Evolutionary conservation across 2,113 vertebrate species (phyloP), one percentile per base, ranked within the genome.

Genomic region (Macrotis lagotis): DNA sequence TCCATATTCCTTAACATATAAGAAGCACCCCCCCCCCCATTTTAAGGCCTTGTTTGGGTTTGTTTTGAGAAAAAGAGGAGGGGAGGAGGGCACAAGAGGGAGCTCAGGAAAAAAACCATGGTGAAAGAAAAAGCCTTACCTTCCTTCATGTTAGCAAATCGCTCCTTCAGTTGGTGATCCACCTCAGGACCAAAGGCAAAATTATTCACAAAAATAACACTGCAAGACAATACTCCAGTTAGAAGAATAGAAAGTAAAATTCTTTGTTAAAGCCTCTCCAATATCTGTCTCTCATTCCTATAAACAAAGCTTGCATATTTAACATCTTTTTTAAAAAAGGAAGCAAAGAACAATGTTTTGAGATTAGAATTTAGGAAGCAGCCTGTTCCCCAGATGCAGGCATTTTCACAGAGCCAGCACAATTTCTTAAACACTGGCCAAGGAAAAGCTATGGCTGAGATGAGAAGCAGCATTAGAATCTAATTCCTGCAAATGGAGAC

Each of bases 131-230:
- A 1, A 83, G 0, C 0, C 97, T 94, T 98, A 99, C 99, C 99
- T 99, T 99, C 99, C 99, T 99, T 99, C 99, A 99, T 99, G 98
- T 99, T 99, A 3, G 99, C 99, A 97, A 99, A 99, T 88, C 99
- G 99, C 97, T 99, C 99, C 99, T 99, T 99, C 99, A 99, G 99
- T 98, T 99, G 99, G 98, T 99, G 99, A 99, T 99, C 99, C 98
- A 99, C 99, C 98, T 99, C 99, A 97, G 99, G 99, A 98, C 99
- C 99, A 98, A 99, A 99, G 99, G 99, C 99, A 99, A 99, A 99
- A 97, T 99, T 99, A 99, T 99, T 99, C 99, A 99, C 99, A 99
- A 99, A 99, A 98, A 99, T 99, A 98, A 99, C 99, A 99, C 99
- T 99, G 98, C 96, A 99, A 98, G 98, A 98, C 47, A 99, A 97